Base-by-base conservation (phyloP, 2,797 vertebrate species). In the Lemur catta region DNA sequence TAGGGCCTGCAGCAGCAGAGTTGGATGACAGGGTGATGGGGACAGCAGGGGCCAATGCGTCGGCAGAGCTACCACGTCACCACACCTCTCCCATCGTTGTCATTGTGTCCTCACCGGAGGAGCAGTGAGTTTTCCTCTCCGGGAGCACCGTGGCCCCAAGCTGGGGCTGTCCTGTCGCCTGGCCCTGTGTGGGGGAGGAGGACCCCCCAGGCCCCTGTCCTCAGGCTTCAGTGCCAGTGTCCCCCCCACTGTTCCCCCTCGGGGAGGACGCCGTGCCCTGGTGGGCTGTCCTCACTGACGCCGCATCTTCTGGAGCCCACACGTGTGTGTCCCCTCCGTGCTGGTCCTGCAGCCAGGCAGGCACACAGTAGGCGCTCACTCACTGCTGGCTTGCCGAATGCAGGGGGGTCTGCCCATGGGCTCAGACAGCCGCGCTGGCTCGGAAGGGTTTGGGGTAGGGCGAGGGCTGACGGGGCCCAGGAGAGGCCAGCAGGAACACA, bases 121-220 rank as follows among this genome's bases (percentile, higher is more conserved):
- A 11, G 20, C 18, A 50, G 43, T 43, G 30, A 75, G 46, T 72
- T n/a, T 46, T 75, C 28, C 48, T 78, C 50, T 48, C 0, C 0
- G 30, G 35, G 26, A 52, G 18, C 15, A 30, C 35, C 3, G 0
- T 57, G 52, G 26, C 52, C 3, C 14, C 11, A 6, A 0, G 9
- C 3, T 3, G 26, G 12, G 14, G 26, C 1, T 15, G 18, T 17
- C 65, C 22, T 24, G 55, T 41, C 41, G 2, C 33, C 48, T 55
- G 35, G 12, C 18, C 10, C 24, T 55, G 13, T 5, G 0, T 5
- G 6, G 22, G 75, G 48, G n/a, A 24, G 71, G 86, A n/a, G 33
- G 33, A 14, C 38, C 52, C 52, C 72, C 18, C 14, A 5, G 5
- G 63, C 41, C 46, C 5, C 41, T 17, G 35, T 46, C 65, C 43